phyloP scores from a whole-genome alignment of 2,888 invertebrate genomes.

The Erebia palarica region DNA sequence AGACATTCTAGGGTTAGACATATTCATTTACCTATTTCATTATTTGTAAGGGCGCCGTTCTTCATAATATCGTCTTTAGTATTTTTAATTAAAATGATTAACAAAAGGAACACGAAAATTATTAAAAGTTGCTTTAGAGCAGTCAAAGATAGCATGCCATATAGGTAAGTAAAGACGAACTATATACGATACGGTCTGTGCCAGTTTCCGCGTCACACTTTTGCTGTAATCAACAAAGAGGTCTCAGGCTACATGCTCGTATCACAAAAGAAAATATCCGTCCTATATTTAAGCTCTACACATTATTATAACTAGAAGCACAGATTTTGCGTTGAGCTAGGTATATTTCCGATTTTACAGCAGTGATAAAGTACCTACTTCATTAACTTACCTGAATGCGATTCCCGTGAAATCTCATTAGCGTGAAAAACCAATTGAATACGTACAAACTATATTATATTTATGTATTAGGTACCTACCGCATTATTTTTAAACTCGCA shows the following conservation, averaged over 20 bases:
- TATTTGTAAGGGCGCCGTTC: too few species aligned
- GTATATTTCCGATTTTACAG: neutral
- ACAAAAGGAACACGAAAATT: too few species aligned
- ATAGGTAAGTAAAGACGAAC: neutral
- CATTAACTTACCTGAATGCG: too few species aligned
- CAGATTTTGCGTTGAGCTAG: neutral
- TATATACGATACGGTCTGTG: neutral
- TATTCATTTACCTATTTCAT: slow-evolving; percentile 14
- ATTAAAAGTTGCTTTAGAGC: too few species aligned
- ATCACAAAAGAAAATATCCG: slow-evolving; percentile 34
- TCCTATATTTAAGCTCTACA: slow-evolving; percentile 31
- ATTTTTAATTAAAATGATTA: too few species aligned
- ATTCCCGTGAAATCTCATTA: too few species aligned
- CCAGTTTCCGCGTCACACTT: slow-evolving; percentile 25
- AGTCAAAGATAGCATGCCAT: slow-evolving; percentile 4
- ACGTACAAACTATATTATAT: too few species aligned
- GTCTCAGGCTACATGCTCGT: slow-evolving; percentile 17
- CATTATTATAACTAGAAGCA: slow-evolving; percentile 7
- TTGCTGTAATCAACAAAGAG: slow-evolving; percentile 27
- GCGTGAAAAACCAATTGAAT: too few species aligned
- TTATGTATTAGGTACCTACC: too few species aligned
- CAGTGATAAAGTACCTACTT: neutral
- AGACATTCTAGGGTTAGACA: slow-evolving; percentile 62
- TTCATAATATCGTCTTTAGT: too few species aligned
- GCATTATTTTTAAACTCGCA: too few species aligned